Conservation (phyloP, 1,140 invertebrate species). For the Harlomillsia oculata region DNA sequence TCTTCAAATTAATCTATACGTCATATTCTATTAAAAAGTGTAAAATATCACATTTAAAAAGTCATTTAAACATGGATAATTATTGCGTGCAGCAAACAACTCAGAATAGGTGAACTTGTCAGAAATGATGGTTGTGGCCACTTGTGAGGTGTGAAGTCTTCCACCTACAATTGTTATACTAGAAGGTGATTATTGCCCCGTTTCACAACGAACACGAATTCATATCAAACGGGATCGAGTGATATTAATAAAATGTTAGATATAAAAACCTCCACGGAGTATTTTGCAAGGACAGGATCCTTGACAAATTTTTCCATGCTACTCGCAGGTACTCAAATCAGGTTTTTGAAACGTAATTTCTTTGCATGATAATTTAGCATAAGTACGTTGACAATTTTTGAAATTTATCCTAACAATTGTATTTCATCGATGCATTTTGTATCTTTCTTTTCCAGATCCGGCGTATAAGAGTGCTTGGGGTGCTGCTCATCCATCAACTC, state of each 20-base stretch:
- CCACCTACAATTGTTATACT: too few species aligned
- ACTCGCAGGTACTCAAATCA: slow-evolving; percentile 47
- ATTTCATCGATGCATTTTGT: slow-evolving; percentile 26
- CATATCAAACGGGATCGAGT: slow-evolving; percentile 1
- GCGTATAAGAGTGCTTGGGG: slow-evolving; percentile 59
- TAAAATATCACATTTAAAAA: too few species aligned
- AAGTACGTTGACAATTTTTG: not conserved
- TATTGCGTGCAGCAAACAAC: too few species aligned
- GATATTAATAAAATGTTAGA: slow-evolving; percentile 47
- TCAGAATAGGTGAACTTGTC: too few species aligned
- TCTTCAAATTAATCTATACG: too few species aligned
- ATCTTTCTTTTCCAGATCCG: slow-evolving; percentile 45
- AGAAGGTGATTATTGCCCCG: not conserved
- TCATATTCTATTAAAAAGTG: too few species aligned
- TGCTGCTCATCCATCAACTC: slow-evolving; percentile 48
- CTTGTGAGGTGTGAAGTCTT: too few species aligned
- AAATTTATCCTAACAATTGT: not conserved
- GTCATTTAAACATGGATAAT: too few species aligned
- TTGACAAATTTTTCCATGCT: slow-evolving; percentile 56
- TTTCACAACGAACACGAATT: not conserved
- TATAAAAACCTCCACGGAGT: slow-evolving; percentile 51
- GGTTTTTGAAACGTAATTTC: not conserved
- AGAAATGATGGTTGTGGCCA: too few species aligned
- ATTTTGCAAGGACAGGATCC: slow-evolving; percentile 49
- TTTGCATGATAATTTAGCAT: not conserved